A percentile compares a stretch with the other conserved stretches of the same genome.
Evolutionary conservation across 2,113 vertebrate genomes (phyloP).

Genomic region (Sturnira hondurensis): DNA sequence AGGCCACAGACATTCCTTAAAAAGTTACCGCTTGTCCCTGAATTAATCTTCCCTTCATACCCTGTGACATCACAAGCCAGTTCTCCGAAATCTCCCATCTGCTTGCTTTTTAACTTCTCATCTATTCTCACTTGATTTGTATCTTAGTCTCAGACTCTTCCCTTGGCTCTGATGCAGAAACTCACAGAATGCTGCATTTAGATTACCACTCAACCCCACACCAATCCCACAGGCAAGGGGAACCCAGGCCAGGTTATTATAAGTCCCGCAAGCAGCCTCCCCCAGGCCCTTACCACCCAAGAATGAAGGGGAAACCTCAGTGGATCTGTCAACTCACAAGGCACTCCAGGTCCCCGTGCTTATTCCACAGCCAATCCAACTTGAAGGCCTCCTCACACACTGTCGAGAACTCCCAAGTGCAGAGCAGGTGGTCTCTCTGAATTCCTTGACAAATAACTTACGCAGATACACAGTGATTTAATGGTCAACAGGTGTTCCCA

Average conservation of each 20-base stretch:
- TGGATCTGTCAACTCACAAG: neutral
- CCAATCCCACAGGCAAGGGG: neutral
- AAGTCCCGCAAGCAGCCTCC: neutral
- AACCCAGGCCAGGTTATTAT: neutral
- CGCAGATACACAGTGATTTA: neutral
- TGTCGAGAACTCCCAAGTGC: neutral
- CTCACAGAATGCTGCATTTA: neutral
- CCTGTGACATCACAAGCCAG: neutral
- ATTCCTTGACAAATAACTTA: neutral
- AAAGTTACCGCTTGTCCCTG: neutral
- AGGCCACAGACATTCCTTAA: neutral
- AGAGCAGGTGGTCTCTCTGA: neutral
- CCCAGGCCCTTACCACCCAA: neutral
- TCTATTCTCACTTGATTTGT: neutral
- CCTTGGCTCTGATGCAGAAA: neutral
- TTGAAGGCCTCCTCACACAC: neutral
- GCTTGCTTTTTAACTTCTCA: neutral
- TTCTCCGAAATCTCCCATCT: neutral
- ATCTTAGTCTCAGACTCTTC: neutral
- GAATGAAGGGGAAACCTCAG: neutral
- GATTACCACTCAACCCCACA: neutral
- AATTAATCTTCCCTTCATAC: neutral
- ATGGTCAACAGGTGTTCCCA: neutral
- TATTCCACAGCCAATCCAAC: neutral
- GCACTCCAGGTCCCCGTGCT: rapidly evolving